These are phyloP conservation scores for Anoplopoma fimbria DNA, from an alignment of 2,113 vertebrate genomes.

Conservation along the genomic window DNA sequence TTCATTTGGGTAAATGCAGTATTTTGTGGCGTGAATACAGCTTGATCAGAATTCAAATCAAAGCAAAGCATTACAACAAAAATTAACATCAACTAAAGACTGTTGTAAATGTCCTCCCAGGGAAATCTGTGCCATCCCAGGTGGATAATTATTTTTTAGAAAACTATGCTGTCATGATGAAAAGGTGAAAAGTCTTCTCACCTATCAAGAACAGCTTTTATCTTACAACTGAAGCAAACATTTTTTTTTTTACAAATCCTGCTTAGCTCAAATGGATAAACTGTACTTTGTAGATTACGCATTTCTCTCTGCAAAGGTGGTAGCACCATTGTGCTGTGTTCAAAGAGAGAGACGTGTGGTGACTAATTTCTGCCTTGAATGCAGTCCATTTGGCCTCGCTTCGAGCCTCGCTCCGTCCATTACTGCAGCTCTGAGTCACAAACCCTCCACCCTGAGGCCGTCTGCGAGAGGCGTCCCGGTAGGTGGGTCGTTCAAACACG, in stretches of 20 bases:
- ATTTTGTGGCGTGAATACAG: conserved; percentile 54
- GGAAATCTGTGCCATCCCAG: conserved; percentile 32
- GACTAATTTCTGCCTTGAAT: conserved; percentile 75
- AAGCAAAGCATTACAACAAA: conserved; percentile 29
- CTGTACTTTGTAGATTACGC: conserved; percentile 50
- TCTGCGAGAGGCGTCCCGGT: conserved; percentile 61
- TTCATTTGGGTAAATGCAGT: conserved; percentile 49
- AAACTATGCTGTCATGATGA: conserved; percentile 6
- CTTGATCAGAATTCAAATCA: conserved; percentile 58
- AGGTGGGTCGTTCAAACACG: conserved; percentile 45
- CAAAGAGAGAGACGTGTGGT: conserved; percentile 52
- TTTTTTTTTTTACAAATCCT: conserved; percentile 11
- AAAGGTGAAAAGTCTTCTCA: conserved; percentile 10
- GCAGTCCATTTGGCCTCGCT: conserved; percentile 64
- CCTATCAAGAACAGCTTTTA: conserved; percentile 12
- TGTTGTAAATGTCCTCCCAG: conserved; percentile 21
- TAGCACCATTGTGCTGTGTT: conserved; percentile 40
- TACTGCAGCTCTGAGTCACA: conserved; percentile 75
- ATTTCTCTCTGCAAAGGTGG: conserved; percentile 46
- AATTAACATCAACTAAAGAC: conserved; percentile 19
- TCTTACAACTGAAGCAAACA: conserved; percentile 4
- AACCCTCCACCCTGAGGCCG: conserved; percentile 69
- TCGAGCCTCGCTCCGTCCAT: conserved; percentile 63
- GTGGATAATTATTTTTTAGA: conserved; percentile 1
- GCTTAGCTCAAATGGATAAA: conserved; percentile 28